Evolutionary conservation across 2,888 invertebrate genomes (phyloP).

Genomic region (Dolichopus griseipennis): DNA sequence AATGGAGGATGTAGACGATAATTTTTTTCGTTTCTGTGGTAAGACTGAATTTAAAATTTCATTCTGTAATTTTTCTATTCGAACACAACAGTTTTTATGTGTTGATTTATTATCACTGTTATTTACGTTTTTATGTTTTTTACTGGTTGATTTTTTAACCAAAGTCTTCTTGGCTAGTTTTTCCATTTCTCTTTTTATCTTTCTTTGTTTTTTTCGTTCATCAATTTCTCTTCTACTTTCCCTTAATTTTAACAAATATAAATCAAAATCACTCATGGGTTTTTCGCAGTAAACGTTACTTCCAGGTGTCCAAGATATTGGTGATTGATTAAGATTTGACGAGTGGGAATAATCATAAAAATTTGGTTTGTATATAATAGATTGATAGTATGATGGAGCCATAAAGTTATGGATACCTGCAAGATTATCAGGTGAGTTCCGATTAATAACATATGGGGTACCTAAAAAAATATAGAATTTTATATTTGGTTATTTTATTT

Average conservation of each 20-base stretch:
- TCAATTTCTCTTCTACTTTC: neutral
- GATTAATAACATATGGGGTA: neutral
- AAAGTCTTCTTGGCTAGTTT: too few species aligned
- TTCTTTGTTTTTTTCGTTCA: neutral
- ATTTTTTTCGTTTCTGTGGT: too few species aligned
- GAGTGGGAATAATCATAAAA: neutral
- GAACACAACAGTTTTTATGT: too few species aligned
- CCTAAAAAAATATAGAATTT: neutral
- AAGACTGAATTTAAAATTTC: too few species aligned
- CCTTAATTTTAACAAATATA: neutral
- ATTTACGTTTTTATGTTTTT: too few species aligned
- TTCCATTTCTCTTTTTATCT: neutral
- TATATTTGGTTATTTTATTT: too few species aligned
- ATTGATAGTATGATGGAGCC: neutral
- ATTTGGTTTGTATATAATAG: neutral
- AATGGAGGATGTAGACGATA: too few species aligned
- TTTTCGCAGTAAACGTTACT: neutral
- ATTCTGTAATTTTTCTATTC: too few species aligned
- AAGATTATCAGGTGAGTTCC: neutral
- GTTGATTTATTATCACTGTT: too few species aligned
- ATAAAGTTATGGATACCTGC: neutral
- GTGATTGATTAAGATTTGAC: neutral
- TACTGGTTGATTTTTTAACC: too few species aligned
- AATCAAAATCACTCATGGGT: slow-evolving; percentile 1
- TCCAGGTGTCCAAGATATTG: neutral